Conservation (phyloP, 2,113 vertebrate species). For the Corythoichthys haematopterus region DNA sequence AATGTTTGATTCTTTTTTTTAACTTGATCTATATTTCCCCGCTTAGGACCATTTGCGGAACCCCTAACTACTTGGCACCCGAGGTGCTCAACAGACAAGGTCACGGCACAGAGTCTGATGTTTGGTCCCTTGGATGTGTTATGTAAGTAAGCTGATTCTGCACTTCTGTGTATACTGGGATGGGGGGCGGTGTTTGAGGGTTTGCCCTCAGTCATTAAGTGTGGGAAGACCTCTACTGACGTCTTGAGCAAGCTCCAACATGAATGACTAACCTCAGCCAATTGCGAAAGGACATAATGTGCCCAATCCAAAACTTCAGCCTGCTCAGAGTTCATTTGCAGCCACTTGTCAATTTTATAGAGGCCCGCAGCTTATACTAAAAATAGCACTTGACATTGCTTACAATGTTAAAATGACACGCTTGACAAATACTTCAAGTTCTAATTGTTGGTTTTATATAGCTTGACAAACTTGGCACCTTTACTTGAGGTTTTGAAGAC, state of each 20-base stretch:
- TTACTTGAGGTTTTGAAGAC: too few species aligned
- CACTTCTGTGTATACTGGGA: neutral
- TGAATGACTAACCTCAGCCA: neutral
- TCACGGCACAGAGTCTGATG: slow-evolving; percentile 88
- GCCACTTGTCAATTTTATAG: neutral
- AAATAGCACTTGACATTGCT: neutral
- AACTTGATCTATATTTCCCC: neutral
- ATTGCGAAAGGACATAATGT: neutral
- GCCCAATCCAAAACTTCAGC: neutral
- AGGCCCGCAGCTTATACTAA: neutral
- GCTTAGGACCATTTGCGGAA: slow-evolving; percentile 94
- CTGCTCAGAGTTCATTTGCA: neutral
- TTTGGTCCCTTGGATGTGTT: slow-evolving; percentile 97
- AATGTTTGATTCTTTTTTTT: neutral
- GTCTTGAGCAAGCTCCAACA: neutral
- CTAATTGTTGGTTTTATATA: neutral
- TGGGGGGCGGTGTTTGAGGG: neutral
- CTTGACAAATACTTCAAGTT: neutral
- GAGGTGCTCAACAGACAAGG: slow-evolving; percentile 96
- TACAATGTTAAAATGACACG: neutral
- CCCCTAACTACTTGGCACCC: slow-evolving; percentile 97
- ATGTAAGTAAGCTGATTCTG: slow-evolving; percentile 76
- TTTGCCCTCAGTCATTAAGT: neutral
- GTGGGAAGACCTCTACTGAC: neutral
- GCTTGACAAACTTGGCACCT: neutral